Evolutionary conservation across 2,797 vertebrate genomes (phyloP).

Genomic region (Alcedo quadribrachys): DNA sequence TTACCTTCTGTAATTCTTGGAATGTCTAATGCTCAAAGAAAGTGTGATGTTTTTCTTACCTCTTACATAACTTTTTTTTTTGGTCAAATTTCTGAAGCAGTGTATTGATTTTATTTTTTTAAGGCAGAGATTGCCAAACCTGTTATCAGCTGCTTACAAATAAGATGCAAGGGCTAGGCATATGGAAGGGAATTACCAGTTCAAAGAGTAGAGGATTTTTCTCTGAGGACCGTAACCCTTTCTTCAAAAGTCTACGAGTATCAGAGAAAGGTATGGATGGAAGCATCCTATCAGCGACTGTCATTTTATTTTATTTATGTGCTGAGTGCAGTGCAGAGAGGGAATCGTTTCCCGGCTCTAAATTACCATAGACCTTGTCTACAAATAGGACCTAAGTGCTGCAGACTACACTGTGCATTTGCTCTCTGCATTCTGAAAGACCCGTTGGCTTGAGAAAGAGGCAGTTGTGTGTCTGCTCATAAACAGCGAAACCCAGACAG

Average conservation of each 20-base stretch:
- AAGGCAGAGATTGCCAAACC: neutral
- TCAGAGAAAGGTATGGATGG: neutral
- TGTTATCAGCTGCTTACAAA: neutral
- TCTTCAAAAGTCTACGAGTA: neutral
- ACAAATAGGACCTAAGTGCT: neutral
- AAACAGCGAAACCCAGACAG: constrained; percentile 1
- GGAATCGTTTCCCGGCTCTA: neutral
- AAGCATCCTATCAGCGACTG: neutral
- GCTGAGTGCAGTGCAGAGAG: neutral
- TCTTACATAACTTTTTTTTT: constrained; percentile 71
- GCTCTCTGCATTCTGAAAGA: neutral
- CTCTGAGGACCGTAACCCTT: neutral
- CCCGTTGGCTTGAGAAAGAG: neutral
- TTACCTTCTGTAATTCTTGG: constrained; percentile 72
- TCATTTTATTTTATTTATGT: neutral
- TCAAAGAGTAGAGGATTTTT: neutral
- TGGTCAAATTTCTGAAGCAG: constrained; percentile 40
- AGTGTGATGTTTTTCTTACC: constrained; percentile 66
- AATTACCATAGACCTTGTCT: neutral
- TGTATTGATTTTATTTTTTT: neutral
- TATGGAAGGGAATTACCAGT: neutral
- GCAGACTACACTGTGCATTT: neutral
- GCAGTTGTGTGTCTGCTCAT: neutral
- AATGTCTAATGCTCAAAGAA: constrained; percentile 64
- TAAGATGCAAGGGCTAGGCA: neutral